Percentiles rank a stretch among this genome's conserved stretches.
Conservation (phyloP, 2,888 invertebrate genomes). For the Hololepta plana region DNA sequence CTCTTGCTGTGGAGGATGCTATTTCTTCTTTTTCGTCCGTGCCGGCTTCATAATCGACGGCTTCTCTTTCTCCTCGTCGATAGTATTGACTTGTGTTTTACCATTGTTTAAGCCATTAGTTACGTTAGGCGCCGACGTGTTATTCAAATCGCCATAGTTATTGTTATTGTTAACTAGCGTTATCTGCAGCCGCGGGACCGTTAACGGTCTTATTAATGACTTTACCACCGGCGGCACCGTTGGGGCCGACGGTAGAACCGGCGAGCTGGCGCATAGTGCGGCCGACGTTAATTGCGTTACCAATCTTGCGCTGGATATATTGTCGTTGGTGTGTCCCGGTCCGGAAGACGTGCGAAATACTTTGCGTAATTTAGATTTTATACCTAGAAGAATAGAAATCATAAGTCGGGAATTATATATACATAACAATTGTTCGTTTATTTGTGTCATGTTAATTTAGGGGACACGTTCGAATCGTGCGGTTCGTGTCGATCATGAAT, state of each 20-base stretch:
- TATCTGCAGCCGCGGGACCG: constrained; percentile 35
- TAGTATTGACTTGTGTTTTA: constrained; percentile 10
- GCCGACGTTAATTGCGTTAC: constrained; percentile 39
- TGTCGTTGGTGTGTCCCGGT: constrained; percentile 21
- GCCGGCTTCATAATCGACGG: constrained; percentile 24
- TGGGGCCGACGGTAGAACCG: constrained; percentile 35
- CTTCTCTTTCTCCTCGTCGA: constrained; percentile 15
- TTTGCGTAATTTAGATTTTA: constrained; percentile 35
- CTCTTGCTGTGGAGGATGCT: too few relatives aligned
- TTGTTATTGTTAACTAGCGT: constrained; percentile 24
- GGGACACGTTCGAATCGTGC: too few relatives aligned
- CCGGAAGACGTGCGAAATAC: constrained; percentile 38
- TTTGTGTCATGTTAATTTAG: too few relatives aligned
- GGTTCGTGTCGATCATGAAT: too few relatives aligned
- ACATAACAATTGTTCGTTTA: background rate
- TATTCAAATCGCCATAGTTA: too few relatives aligned
- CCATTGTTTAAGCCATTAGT: constrained; percentile 10
- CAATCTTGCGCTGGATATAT: constrained; percentile 27
- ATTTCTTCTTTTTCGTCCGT: constrained; percentile 30
- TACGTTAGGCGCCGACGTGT: constrained; percentile 10
- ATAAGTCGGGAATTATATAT: background rate
- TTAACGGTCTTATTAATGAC: constrained; percentile 35
- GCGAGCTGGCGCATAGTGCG: constrained; percentile 39
- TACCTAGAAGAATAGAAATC: constrained; percentile 21
- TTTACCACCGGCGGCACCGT: constrained; percentile 35